Conservation (phyloP, 2,113 vertebrate species). For the Oreocharis arfaki region DNA sequence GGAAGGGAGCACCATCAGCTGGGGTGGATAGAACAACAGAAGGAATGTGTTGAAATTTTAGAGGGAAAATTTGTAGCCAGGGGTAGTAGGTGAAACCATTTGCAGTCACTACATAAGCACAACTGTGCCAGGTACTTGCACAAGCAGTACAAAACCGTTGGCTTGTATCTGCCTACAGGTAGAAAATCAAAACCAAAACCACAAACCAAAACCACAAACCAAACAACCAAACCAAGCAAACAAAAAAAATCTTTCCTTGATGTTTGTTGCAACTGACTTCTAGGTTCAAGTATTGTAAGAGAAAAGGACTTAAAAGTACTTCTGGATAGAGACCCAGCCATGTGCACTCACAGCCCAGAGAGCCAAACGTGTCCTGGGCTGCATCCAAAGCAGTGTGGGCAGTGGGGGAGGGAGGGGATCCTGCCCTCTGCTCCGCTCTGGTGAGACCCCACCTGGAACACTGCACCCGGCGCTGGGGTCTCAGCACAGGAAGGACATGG, state of each 20-base stretch:
- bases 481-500: background rate
- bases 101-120: background rate
- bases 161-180: background rate
- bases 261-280: background rate
- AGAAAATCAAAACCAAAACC: background rate
- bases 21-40: background rate
- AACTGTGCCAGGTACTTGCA: background rate
- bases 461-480: background rate
- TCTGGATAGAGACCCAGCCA: background rate
- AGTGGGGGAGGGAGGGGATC: background rate
- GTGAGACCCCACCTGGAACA: background rate
- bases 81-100: background rate
- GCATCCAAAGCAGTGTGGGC: background rate
- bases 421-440: background rate
- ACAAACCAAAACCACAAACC: background rate
- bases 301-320: background rate
- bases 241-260: background rate
- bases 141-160: background rate
- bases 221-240: background rate
- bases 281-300: background rate
- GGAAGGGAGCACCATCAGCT: background rate
- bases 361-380: background rate
- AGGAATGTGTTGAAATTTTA: background rate
- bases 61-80: background rate
- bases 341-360: background rate